phyloP scores from a whole-genome alignment of 2,888 invertebrate genomes.

The Volucella inanis region DNA sequence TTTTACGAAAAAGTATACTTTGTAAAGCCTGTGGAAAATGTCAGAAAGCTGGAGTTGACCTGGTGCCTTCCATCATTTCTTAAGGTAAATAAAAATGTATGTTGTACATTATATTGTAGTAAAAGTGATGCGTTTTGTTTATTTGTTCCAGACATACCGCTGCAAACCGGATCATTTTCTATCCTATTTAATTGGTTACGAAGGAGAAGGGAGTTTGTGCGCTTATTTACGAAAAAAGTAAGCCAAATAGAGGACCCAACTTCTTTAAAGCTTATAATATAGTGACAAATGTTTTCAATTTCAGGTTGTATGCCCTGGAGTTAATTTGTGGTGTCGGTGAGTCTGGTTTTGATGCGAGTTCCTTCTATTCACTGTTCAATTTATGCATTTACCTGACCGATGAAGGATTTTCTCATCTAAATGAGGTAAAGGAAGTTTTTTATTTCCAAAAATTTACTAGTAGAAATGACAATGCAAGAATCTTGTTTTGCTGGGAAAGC shows the following conservation, averaged over 20 bases:
- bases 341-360: constrained; percentile 90
- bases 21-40: constrained; percentile 89
- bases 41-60: constrained; percentile 85
- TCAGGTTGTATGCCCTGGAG: constrained; percentile 90
- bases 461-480: too few species aligned
- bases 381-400: constrained; percentile 90
- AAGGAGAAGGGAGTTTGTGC: constrained; percentile 92
- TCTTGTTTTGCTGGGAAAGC: too few species aligned
- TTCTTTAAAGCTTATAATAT: background rate
- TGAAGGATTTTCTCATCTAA: constrained; percentile 88
- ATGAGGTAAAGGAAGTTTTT: constrained; percentile 83
- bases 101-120: background rate
- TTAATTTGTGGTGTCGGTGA: constrained; percentile 89
- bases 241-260: constrained; percentile 48
- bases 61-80: constrained; percentile 81
- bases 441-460: too few species aligned
- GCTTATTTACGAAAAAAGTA: constrained; percentile 90
- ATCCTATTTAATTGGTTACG: constrained; percentile 91
- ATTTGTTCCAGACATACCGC: constrained; percentile 78
- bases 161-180: constrained; percentile 87
- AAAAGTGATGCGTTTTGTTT: background rate
- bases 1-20: constrained; percentile 85
- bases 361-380: constrained; percentile 90
- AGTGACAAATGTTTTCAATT: constrained; percentile 65
- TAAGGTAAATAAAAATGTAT: constrained; percentile 66